Base-by-base conservation (phyloP, 2,888 invertebrate genomes). In the Boloria euphrosyne region DNA sequence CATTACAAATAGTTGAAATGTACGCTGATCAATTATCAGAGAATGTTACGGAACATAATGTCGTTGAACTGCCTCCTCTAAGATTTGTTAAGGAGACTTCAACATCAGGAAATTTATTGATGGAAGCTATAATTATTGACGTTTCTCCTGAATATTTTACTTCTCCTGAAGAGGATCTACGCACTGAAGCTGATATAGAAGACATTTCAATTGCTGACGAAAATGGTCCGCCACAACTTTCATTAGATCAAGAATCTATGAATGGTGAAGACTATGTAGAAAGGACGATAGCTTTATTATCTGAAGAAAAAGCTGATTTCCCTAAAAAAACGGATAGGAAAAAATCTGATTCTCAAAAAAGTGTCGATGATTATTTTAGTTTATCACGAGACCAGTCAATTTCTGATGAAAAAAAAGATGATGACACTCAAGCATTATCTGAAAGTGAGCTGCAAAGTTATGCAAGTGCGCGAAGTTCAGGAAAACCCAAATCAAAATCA, bases 121-220 rank as follows among this genome's bases (percentile, higher is more conserved):
- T 98, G 97, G 97, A 98, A 88, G 98, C 98, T 0, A 96, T 97
- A 31, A 95, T 98, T 14, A 97, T 98, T 62, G 98, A 98, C 72
- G 97, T 98, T 0, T 95, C 96, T 0, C 96, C 97, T 0, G 96
- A 97, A 73, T 97, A 96, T 76, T 97, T 97, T 78, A 93, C 94
- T 0, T 93, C 95, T n/a, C 95, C 95, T 3, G 95, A 95, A 74
- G 96, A 97, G 78, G 97, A 97, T 80, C 89, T 96, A 68, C 93
- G 96, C 62, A 97, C 97, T 0, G 97, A 97, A 87, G 97, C 96
- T 0, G 97, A 96, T 73, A 90, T 97, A 70, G 97, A 97, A 80
- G 97, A 97, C 76, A 95, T 96, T 68, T 97, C 97, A 0, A 95
- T 96, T 64, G 94, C 95, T 50, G 97, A 97, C 78, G 96, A 96